Evolutionary conservation across 2,797 vertebrate genomes (phyloP), one percentile per base, ranked within the genome.

Genomic region (Micrastur ruficollis): DNA sequence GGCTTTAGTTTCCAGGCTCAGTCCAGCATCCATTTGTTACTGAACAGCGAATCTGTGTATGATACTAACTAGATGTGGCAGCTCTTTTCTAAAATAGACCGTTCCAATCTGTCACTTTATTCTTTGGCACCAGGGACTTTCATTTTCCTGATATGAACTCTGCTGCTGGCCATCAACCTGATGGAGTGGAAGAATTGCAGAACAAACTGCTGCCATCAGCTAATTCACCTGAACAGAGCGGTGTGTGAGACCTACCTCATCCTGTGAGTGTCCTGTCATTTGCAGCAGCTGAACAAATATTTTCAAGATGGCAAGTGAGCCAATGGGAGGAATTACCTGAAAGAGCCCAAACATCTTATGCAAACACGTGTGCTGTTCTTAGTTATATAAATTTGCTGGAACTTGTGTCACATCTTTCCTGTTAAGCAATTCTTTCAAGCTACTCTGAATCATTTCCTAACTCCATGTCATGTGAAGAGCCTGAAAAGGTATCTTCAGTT

Each of bases 11-110:
- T 91, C 81, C 53, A 62, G 47, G 68, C 75, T 75, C 53, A 56
- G 75, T 74, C 86, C 93, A 95, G 58, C 68, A 91, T 92, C 68
- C 84, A 75, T 95, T 96, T 88, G 72, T 91, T 91, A 68, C 68
- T 55, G 50, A 62, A 68, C 92, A 85, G 72, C 2, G 15, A 91
- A 52, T 91, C 79, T 91, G 52, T 74, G 46, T 88, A 49, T 96
- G 89, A 96, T 16, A 49, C 62, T 97, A 94, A 97, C 84, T 86
- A 87, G 84, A 93, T 5, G 6, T 88, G 93, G 95, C 93, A 97
- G 93, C 65, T 91, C 89, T 94, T 82, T 74, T 94, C 95, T 91
- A 75, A 95, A 97, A 96, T 88, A 97, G 93, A 85, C 81, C 29
- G 8, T 82, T 80, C 89, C 94, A 97, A 94, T 96, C 96, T 96